Evolutionary conservation across 1,140 invertebrate species (phyloP).

Genomic region (Coelopa frigida): DNA sequence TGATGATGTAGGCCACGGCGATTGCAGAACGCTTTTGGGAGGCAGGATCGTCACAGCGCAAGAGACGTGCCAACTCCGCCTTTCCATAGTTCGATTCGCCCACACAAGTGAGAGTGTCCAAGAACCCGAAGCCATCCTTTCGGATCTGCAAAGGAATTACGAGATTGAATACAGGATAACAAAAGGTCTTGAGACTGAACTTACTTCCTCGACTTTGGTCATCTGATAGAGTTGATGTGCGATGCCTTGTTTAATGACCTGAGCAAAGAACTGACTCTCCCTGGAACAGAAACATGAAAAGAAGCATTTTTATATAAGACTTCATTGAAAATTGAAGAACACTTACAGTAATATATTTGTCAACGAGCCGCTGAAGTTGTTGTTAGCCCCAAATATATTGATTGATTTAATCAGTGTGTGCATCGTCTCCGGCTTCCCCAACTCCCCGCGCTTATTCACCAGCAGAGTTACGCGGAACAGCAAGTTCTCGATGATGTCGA

Average conservation of each 20-base stretch:
- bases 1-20: conserved; percentile 37
- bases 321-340: background rate
- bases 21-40: conserved; percentile 39
- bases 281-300: conserved; percentile 13
- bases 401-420: conserved; percentile 35
- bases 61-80: conserved; percentile 33
- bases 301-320: background rate
- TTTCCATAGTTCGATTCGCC: conserved; percentile 42
- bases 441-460: conserved; percentile 32
- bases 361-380: conserved; percentile 33
- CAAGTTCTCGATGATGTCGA: conserved; percentile 39
- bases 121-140: conserved; percentile 33
- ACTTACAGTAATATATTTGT: conserved; percentile 42
- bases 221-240: conserved; percentile 39
- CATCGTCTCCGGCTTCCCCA: conserved; percentile 38
- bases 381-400: conserved; percentile 35
- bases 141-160: conserved; percentile 21
- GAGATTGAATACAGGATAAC: background rate
- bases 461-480: conserved; percentile 37
- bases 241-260: conserved; percentile 39
- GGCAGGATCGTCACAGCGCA: conserved; percentile 30
- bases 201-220: conserved; percentile 35
- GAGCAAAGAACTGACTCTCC: conserved; percentile 41
- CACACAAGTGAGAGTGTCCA: conserved; percentile 38
- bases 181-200: conserved; percentile 1